Evolutionary conservation across 2,888 invertebrate species (phyloP), one percentile per base, ranked within the genome.

Genomic region (Leptopilina myrica): DNA sequence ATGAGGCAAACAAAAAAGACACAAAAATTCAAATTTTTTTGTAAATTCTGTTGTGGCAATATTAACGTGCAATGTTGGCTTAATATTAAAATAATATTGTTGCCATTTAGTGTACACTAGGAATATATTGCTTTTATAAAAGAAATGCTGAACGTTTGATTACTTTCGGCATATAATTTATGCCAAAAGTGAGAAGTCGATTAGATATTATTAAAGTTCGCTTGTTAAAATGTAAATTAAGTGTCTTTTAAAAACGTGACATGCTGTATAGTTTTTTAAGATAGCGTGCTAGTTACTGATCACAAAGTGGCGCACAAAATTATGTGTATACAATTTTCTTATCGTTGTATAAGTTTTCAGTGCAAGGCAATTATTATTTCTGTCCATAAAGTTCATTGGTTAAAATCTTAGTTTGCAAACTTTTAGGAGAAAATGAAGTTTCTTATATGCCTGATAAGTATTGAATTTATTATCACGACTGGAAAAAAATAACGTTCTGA

Each of bases 251-350:
- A 20, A 20, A 15, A 15, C 62, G 9, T 20, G 20, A 15, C 62
- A 62, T 9, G 62, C 8, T 62, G 62, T 62, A 62, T 62, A 62
- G 62, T 62, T 62, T 49, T 43, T 62, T 5, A 62, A 62, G 62
- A 62, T 62, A 20, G 62, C 62, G 62, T 62, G 62, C 59, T 15
- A 59, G 59, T 62, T 20, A 62, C 43, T 43, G 20, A 20, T 20
- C 62, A 62, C 62, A 62, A 62, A 62, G 62, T 62, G 62, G 62
- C 8, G 62, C 62, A 62, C 62, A 62, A 20, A 62, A 62, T 62
- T 62, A 62, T 62, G 62, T 62, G 62, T 62, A 62, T 62, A 62
- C 62, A 62, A 20, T 62, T 62, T 62, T 62, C 62, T 62, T 62
- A 59, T 59, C 59, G 59, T 59, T 12, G 9, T 49, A 11, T 59